phyloP scores from a whole-genome alignment of 2,888 invertebrate genomes.

The Ophion ellenae region DNA sequence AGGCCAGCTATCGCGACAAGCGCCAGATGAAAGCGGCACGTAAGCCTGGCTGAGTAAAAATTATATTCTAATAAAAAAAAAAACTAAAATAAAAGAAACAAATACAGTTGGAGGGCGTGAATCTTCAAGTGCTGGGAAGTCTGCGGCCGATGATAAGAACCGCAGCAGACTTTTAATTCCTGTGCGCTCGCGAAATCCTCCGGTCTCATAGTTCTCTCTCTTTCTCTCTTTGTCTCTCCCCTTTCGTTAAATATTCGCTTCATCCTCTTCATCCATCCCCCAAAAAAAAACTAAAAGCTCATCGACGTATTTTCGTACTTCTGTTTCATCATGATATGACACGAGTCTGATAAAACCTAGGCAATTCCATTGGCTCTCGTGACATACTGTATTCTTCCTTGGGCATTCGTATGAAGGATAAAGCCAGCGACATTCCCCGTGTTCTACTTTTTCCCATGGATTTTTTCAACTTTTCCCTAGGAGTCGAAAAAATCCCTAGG shows the following conservation, averaged over 20 bases:
- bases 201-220: background rate
- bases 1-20: slow-evolving; percentile 17
- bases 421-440: too few species aligned
- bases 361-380: too few species aligned
- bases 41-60: slow-evolving; percentile 50
- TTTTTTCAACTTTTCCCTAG: too few species aligned
- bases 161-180: slow-evolving; percentile 64
- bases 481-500: too few species aligned
- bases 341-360: too few species aligned
- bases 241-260: slow-evolving; percentile 32
- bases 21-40: slow-evolving; percentile 32
- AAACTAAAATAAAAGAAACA: slow-evolving; percentile 17
- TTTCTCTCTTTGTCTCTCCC: slow-evolving; percentile 23
- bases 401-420: background rate
- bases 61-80: slow-evolving; percentile 53
- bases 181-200: slow-evolving; percentile 47
- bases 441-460: too few species aligned
- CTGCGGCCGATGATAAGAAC: slow-evolving; percentile 67
- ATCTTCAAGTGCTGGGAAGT: slow-evolving; percentile 46
- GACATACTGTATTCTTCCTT: too few species aligned
- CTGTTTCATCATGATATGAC: background rate
- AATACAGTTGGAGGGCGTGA: background rate
- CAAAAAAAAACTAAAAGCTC: background rate
- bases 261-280: background rate
- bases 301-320: slow-evolving; percentile 1